Evolutionary conservation across 2,797 vertebrate species (phyloP), one percentile per base, ranked within the genome.

Genomic region (Eulemur mongoz): DNA sequence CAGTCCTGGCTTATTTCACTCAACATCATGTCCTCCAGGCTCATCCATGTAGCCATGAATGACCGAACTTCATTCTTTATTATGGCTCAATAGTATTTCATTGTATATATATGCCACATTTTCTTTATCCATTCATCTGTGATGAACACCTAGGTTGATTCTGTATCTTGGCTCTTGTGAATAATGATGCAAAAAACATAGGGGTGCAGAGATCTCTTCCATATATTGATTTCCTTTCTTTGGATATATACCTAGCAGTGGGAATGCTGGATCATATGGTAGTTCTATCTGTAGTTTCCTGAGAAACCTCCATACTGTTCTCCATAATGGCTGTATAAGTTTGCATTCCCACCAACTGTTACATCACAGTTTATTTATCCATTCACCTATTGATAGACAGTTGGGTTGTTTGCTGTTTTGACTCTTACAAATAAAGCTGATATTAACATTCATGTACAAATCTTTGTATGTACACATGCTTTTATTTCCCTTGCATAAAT

Each of bases 361-460:
- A 57, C 12, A 45, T 7, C n/a, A 63, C 38, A 48, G 48, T 92
- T 75, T 57, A n/a, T 13, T 67, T 38, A 57, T 38, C 25, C 79
- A 79, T 32, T 91, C 30, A 65, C 2, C 22, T 72, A 50, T 1
- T 95, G 45, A 72, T 9, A 80, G 40, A 73, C 27, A 76, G 45
- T 54, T 93, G 25, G 12, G 4, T 40, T 89, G 35, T 84, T n/a
- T 54, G 8, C 20, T 23, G 18, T 50, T 93, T 48, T 82, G 30
- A 80, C 35, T 48, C 67, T 48, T 75, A 92, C 43, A 88, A 95
- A 93, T 83, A 94, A 86, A 92, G 57, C 4, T 83, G 38, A 72
- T n/a, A 7, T 6, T 59, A 93, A 45, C 7, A 32, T 76, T 63
- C 30, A 76, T 7, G 0, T 70, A 40, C 52, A 90, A 83, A 61